Percentiles rank a stretch among this genome's conserved stretches.
Evolutionary conservation across 2,888 invertebrate genomes (phyloP).

Genomic region (Cantharis flavilabris): DNA sequence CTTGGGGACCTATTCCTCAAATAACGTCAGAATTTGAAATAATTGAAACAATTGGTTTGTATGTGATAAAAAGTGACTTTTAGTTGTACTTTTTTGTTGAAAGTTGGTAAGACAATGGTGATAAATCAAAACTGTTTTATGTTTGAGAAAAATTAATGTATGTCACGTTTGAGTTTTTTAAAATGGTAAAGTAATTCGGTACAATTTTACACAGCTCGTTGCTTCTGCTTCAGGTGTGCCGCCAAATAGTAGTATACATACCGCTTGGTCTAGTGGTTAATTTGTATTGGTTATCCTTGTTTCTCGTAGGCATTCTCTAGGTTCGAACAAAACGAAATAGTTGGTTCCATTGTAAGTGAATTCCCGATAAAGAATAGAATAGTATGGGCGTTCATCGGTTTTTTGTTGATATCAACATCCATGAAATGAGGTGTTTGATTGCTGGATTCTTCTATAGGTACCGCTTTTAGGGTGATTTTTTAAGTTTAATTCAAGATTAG

Average conservation of each 20-base stretch:
- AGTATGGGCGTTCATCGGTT: constrained; percentile 39
- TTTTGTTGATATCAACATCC: constrained; percentile 50
- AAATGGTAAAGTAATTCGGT: neutral
- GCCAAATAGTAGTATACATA: neutral
- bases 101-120: neutral
- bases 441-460: constrained; percentile 42
- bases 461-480: constrained; percentile 43
- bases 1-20: too few species aligned
- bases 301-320: constrained; percentile 8
- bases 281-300: neutral
- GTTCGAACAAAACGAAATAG: constrained; percentile 40
- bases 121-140: neutral
- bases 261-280: neutral
- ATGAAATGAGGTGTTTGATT: constrained; percentile 52
- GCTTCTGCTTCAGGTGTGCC: neutral
- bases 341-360: constrained; percentile 47
- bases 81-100: neutral
- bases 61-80: neutral
- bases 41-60: neutral
- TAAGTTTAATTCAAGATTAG: constrained; percentile 44
- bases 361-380: constrained; percentile 42
- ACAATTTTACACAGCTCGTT: neutral
- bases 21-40: neutral
- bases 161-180: neutral
- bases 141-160: neutral